Evolutionary conservation across 2,113 vertebrate species (phyloP).

Genomic region (Centrocercus urophasianus): DNA sequence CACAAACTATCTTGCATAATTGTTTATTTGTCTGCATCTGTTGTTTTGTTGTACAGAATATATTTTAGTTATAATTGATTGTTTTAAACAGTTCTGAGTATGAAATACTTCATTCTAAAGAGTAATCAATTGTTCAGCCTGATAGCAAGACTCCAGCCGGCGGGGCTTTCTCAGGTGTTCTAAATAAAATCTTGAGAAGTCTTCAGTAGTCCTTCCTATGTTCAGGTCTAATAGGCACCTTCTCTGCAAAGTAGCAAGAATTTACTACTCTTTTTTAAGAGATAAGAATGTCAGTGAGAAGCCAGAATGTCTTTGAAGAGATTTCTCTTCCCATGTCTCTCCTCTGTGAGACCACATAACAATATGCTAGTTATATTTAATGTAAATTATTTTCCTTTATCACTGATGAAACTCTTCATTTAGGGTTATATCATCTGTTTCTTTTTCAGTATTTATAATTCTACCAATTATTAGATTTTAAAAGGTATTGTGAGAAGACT

Average conservation of each 20-base stretch:
- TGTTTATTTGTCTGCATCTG: not conserved
- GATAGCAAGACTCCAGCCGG: not conserved
- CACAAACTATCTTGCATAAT: not conserved
- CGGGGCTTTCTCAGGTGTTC: not conserved
- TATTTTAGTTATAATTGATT: not conserved
- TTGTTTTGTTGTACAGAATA: not conserved
- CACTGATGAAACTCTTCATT: not conserved
- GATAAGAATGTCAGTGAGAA: not conserved
- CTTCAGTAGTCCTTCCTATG: not conserved
- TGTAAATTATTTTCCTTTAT: not conserved
- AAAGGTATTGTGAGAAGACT: not conserved
- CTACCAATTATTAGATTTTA: not conserved
- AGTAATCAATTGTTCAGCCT: not conserved
- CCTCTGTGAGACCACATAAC: not conserved
- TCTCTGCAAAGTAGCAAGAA: not conserved
- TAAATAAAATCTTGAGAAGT: not conserved
- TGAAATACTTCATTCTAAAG: not conserved
- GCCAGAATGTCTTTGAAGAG: not conserved
- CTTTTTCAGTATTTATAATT: not conserved
- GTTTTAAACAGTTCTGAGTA: not conserved
- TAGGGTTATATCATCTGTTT: not conserved
- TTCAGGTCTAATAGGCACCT: not conserved
- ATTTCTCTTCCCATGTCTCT: not conserved
- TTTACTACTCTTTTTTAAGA: not conserved
- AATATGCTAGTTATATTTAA: not conserved